phyloP scores from a whole-genome alignment of 64 coral and sea anemone species.

The Pocillopora damicornis region DNA sequence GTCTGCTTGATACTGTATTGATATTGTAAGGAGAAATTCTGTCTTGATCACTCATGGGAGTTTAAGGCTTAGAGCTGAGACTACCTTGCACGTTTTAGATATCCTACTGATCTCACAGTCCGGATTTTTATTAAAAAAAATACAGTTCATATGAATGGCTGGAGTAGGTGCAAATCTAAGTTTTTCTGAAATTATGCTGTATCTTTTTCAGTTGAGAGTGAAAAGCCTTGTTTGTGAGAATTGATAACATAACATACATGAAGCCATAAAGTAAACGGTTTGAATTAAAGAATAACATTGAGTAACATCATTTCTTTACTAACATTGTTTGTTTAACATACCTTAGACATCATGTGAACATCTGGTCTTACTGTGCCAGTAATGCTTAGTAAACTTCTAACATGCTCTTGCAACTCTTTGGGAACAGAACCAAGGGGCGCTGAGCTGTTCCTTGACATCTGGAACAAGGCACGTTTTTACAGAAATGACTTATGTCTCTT shows the following conservation, averaged over 20 bases:
- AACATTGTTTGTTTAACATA: background rate
- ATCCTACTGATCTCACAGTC: too few species aligned
- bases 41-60: background rate
- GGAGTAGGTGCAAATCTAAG: too few species aligned
- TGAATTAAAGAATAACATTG: too few species aligned
- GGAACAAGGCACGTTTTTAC: background rate
- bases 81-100: too few species aligned
- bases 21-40: too few species aligned
- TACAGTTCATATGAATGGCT: too few species aligned
- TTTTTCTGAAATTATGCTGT: too few species aligned
- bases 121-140: too few species aligned
- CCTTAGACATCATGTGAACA: slow-evolving; percentile 91
- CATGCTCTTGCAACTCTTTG: slow-evolving; percentile 71
- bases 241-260: background rate
- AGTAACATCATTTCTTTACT: too few species aligned
- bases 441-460: slow-evolving; percentile 51
- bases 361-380: slow-evolving; percentile 76
- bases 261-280: background rate
- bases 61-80: background rate
- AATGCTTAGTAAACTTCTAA: slow-evolving; percentile 73
- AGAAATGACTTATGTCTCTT: background rate
- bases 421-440: slow-evolving; percentile 82
- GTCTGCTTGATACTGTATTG: too few species aligned
- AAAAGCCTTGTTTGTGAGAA: too few species aligned
- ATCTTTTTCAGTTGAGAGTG: too few species aligned